Base-by-base conservation (phyloP, 2,113 vertebrate genomes). In the Nasalis larvatus region DNA sequence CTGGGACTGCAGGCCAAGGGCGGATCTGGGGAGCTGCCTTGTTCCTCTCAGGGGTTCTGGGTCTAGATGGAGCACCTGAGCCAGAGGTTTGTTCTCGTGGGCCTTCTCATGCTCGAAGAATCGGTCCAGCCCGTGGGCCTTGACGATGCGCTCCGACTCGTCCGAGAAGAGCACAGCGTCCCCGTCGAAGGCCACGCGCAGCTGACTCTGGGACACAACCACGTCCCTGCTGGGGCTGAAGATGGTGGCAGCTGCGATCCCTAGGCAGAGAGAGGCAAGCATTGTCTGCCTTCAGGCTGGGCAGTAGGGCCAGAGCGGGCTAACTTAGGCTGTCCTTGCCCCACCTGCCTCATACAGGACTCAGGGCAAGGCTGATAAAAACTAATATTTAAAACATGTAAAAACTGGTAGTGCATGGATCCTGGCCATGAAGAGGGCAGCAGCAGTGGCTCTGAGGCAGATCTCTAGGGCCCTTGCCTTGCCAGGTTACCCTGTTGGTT, bases 121-220 rank as follows among this genome's bases (percentile, higher is more conserved):
- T 98, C 98, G 99, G 97, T 99, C 99, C 94, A 99, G 98, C 87
- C 99, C 99, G 0, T 99, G 99, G 56, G 99, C 99, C 97, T 99
- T 99, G 97, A 99, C 99, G 14, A 99, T 99, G 97, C 99, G 99
- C 97, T 99, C 99, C 0, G 99, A 99, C 98, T 99, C 99, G 0
- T 99, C 99, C 0, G 99, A 99, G 97, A 99, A 99, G 69, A 99
- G 99, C 63, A 99, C 99, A 0, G 99, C 99, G 0, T 99, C 99
- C 0, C 99, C 99, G 3, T 99, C 99, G 0, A 99, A 99, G 0
- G 99, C 99, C 32, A 99, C 99, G 0, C 99, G 99, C 87, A 99
- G 99, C 99, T 99, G 99, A 32, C 98, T 99, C 95, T 99, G 99
- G 0, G 99, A 99, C 92, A 99, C 99, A 54, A 98, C 98, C 42